Evolutionary conservation across 2,888 invertebrate genomes (phyloP).

Genomic region (Pimpla rufipes): DNA sequence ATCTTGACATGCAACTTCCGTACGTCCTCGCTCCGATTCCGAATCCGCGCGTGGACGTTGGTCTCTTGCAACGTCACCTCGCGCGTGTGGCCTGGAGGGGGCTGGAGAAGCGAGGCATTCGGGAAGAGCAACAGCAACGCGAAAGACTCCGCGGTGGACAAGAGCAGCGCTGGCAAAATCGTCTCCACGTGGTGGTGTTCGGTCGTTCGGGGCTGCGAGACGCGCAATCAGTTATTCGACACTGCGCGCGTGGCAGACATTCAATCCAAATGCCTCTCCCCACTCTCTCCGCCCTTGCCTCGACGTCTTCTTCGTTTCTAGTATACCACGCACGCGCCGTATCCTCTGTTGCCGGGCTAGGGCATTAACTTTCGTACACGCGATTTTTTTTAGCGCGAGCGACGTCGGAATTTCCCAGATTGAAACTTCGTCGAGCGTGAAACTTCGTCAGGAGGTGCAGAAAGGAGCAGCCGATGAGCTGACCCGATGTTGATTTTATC

Average conservation of each 20-base stretch:
- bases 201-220: conserved; percentile 6
- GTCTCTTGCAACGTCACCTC: neutral
- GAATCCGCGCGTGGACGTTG: conserved; percentile 7
- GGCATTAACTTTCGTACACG: conserved; percentile 19
- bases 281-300: neutral
- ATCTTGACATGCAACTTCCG: conserved; percentile 25
- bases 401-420: neutral
- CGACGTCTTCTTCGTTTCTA: conserved; percentile 7
- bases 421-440: neutral
- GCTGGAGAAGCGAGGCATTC: neutral
- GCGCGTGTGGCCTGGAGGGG: conserved; percentile 1
- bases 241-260: conserved; percentile 77
- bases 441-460: neutral
- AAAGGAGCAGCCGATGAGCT: too few species aligned
- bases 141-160: conserved; percentile 9
- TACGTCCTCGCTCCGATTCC: conserved; percentile 34
- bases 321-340: neutral
- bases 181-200: neutral
- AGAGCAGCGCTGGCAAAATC: conserved; percentile 33
- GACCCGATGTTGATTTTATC: too few species aligned
- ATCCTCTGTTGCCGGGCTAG: neutral
- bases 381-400: conserved; percentile 19
- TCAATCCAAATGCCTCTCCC: conserved; percentile 66
- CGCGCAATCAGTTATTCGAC: conserved; percentile 72
- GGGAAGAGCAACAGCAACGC: conserved; percentile 1